Conservation (phyloP, 2,113 vertebrate species). For the Centropus bengalensis region DNA sequence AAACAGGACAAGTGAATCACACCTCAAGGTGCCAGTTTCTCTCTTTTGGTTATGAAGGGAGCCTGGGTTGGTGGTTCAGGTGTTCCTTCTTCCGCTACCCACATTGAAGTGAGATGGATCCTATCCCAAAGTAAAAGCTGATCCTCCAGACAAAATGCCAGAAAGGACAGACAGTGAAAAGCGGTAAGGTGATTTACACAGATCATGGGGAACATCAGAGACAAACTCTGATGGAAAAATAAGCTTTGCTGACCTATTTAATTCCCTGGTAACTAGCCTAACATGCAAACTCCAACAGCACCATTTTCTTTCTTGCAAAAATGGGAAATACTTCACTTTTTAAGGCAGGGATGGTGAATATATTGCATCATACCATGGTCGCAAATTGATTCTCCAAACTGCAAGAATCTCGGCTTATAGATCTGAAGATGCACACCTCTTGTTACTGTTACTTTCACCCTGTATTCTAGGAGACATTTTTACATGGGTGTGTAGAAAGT, state of each 20-base stretch:
- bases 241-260: not conserved
- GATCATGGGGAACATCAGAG: not conserved
- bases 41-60: not conserved
- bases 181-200: not conserved
- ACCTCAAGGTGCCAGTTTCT: not conserved
- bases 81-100: not conserved
- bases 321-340: not conserved
- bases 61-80: not conserved
- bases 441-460: not conserved
- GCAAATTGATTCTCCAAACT: not conserved
- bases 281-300: fast-evolving
- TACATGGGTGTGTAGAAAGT: not conserved
- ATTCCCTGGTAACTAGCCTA: not conserved
- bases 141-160: not conserved
- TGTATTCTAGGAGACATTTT: not conserved
- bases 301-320: not conserved
- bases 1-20: not conserved
- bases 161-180: not conserved
- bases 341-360: not conserved
- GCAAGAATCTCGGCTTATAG: not conserved
- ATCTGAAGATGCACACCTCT: not conserved
- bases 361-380: not conserved
- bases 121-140: not conserved
- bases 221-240: not conserved
- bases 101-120: not conserved